A percentile compares a stretch with the other conserved stretches of the same genome.
phyloP scores from a whole-genome alignment of 2,797 vertebrate species.

The Aplochiton taeniatus region DNA sequence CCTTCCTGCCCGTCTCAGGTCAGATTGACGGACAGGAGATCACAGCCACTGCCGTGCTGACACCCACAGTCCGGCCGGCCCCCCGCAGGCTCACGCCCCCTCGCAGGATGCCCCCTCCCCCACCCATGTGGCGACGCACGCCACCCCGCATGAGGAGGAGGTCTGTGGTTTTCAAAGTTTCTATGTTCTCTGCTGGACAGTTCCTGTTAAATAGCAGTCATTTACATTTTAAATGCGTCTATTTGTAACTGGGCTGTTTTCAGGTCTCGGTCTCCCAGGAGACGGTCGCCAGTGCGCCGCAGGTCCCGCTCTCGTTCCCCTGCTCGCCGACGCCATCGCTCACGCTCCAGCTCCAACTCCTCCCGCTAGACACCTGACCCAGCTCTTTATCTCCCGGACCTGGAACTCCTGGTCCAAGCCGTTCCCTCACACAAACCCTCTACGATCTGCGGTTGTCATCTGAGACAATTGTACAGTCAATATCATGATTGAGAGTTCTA shows the following conservation, averaged over 20 bases:
- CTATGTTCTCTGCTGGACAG: not conserved
- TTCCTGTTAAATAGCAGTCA: not conserved
- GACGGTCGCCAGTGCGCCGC: constrained; percentile 85
- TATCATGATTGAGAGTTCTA: too few species aligned
- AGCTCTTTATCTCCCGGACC: not conserved
- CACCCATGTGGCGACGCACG: constrained; percentile 90
- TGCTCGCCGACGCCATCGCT: constrained; percentile 85
- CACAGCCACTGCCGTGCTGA: constrained; percentile 87
- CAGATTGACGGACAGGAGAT: constrained; percentile 95
- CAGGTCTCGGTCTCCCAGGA: constrained; percentile 87
- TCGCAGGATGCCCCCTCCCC: constrained; percentile 87
- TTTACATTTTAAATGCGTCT: too few species aligned
- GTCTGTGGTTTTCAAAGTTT: constrained; percentile 60
- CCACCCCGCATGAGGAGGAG: constrained; percentile 91
- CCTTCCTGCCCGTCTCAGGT: constrained; percentile 65
- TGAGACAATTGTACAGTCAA: too few species aligned
- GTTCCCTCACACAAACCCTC: not conserved
- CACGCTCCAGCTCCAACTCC: constrained; percentile 92
- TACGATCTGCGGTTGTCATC: too few species aligned
- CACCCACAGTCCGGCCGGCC: constrained; percentile 78
- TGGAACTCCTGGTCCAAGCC: constrained; percentile 1
- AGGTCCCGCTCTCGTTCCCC: constrained; percentile 84
- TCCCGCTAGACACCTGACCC: constrained; percentile 82
- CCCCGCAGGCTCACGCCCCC: constrained; percentile 85
- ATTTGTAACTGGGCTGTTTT: not conserved